Percentiles rank a stretch among this genome's conserved stretches.
Conservation (phyloP, 1,140 invertebrate genomes). For the Anthonomus grandis region DNA sequence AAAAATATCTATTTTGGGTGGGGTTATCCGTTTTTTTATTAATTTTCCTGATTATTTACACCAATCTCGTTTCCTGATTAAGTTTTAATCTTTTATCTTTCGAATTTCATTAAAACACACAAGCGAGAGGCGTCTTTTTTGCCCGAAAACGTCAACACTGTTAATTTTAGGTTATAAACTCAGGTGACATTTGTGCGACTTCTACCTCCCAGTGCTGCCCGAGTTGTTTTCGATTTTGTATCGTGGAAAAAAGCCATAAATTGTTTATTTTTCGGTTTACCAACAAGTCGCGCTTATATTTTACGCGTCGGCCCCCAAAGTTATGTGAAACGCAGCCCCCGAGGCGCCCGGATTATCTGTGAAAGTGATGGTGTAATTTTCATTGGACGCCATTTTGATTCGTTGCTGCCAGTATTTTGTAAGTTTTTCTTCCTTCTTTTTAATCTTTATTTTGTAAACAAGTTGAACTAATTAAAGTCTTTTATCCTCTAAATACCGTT, state of each 20-base stretch:
- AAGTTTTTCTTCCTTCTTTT: slow-evolving; percentile 34
- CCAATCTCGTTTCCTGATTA: not conserved
- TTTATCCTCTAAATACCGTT: not conserved
- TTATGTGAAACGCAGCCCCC: slow-evolving; percentile 25
- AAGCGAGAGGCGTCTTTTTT: not conserved
- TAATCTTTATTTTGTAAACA: slow-evolving; percentile 8
- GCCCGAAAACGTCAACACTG: not conserved
- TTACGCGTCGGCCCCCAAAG: slow-evolving; percentile 1
- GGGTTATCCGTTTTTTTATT: slow-evolving; percentile 23
- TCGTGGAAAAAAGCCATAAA: not conserved
- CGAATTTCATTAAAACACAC: not conserved
- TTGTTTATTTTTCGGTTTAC: slow-evolving; percentile 2
- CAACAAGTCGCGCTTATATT: not conserved
- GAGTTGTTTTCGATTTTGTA: slow-evolving; percentile 18
- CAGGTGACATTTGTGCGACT: slow-evolving; percentile 21
- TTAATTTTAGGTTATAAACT: slow-evolving; percentile 22
- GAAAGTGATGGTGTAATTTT: slow-evolving; percentile 29
- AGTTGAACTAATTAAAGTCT: not conserved
- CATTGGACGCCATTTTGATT: slow-evolving; percentile 38
- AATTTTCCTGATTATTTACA: slow-evolving; percentile 17
- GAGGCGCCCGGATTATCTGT: slow-evolving; percentile 6
- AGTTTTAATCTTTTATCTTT: not conserved
- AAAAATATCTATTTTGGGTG: slow-evolving; percentile 26
- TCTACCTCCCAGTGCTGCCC: slow-evolving; percentile 22
- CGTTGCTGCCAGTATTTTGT: slow-evolving; percentile 34